Base-by-base conservation (phyloP, 2,888 invertebrate species). In the Archips crataeganus region DNA sequence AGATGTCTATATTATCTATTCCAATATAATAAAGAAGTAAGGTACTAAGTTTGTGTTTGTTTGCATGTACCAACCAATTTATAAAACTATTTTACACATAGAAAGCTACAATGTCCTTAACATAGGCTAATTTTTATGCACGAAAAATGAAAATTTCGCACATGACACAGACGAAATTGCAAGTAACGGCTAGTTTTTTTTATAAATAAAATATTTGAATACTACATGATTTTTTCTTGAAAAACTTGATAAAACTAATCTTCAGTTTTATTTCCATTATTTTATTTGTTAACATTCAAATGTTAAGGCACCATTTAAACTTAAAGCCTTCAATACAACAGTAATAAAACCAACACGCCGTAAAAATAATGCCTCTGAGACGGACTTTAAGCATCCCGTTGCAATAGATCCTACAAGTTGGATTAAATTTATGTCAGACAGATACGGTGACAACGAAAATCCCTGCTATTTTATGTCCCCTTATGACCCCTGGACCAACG, bases 391-490 rank as follows among this genome's bases (percentile, higher is more conserved):
- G 63, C 68, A 73, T 69, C 68, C 34, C 68, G n/a, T 59, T 69
- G 47, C 59, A 64, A 73, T 72, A 73, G 66, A 68, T 49, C 73
- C 73, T 59, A 69, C 68, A 73, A 70, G 60, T 74, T 70, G 70
- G 70, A 74, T 74, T 70, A 70, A 69, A 74, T 74, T 74, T 74
- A 74, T 74, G 74, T 70, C 60, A 60, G 65, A 70, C 69, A 65
- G 69, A 74, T 70, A 70, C 65, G 66, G 54, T 15, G 64, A 70
- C 74, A 73, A 59, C 69, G 70, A 70, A 74, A 74, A 74, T 74
- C 74, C 70, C 65, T 70, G 74, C 70, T 70, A 70, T 74, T 74
- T 74, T 70, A 74, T 74, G 74, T 65, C 74, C 65, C 54, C 60
- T 15, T 54, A 65, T 70, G 74, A 74, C 74, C 74, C 69, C 70